Base-by-base conservation (phyloP, 1,140 invertebrate species). In the Drosophila mauritiana region DNA sequence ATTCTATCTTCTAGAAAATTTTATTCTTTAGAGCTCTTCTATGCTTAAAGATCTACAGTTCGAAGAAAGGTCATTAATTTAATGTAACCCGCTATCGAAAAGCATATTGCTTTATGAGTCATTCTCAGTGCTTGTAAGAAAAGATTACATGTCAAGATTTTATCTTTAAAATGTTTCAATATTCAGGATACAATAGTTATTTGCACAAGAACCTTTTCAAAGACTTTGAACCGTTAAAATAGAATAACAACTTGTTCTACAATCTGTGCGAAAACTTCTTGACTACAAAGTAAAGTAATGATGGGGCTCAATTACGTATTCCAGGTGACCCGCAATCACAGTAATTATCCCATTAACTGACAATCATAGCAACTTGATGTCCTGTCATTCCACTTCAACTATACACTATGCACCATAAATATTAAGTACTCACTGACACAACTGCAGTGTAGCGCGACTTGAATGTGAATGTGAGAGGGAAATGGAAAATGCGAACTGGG, bases 391-490 rank as follows among this genome's bases (percentile, higher is more conserved):
- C 45, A 40, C 46, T 65, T 61, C 31, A 31, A 51, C 48, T 17
- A 34, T 22, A 45, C 40, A 54, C 40, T 37, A 13, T 11, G 36
- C 31, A 39, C 27, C 42, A 22, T 56, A 48, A 45, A 56, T 37
- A 36, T 59, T 62, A 67, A 70, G 65, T 57, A 70, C 67, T 57
- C 64, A 70, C 65, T 70, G 52, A 55, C 52, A 55, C 67, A 69
- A 70, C 67, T 54, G 65, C 42, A 70, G 64, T 56, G 67, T 42
- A 76, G 46, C 53, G 36, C 52, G 45, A 43, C 53, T 76, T 25
- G 57, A 43, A 40, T 59, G 69, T 51, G 57, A 74, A 74, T 74
- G 72, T 48, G 49, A 73, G 68, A 52, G 64, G 43, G 51, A 73
- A 74, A 53, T 46, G 63, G 53, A 49, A 76, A 76, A 51, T 69